Evolutionary conservation across 2,888 invertebrate genomes (phyloP).

Genomic region (Plebejus melissa): DNA sequence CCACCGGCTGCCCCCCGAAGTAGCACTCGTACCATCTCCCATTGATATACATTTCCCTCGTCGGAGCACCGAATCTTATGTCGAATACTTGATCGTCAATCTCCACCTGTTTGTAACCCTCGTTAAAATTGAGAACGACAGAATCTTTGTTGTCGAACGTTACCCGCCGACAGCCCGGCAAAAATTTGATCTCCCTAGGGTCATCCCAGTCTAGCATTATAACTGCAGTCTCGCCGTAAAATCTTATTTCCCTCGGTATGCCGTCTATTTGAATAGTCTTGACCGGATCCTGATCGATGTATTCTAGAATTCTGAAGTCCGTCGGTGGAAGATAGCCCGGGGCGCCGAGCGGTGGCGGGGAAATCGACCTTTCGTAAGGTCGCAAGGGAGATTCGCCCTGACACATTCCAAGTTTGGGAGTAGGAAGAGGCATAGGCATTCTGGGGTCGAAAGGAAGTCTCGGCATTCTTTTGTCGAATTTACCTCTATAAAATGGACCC

Average conservation of each 20-base stretch:
- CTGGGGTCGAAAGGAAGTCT: constrained; percentile 55
- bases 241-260: constrained; percentile 88
- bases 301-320: constrained; percentile 61
- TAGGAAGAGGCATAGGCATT: constrained; percentile 52
- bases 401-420: constrained; percentile 58
- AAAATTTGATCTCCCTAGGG: constrained; percentile 90
- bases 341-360: constrained; percentile 64
- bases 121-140: constrained; percentile 81
- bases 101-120: constrained; percentile 85
- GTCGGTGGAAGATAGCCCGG: constrained; percentile 63
- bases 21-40: constrained; percentile 93
- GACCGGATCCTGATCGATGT: constrained; percentile 81
- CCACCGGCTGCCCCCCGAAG: constrained; percentile 92
- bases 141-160: constrained; percentile 88
- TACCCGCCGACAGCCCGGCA: constrained; percentile 86
- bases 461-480: constrained; percentile 55
- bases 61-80: constrained; percentile 94
- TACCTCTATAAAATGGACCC: constrained; percentile 56
- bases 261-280: constrained; percentile 91
- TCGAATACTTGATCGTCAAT: constrained; percentile 86
- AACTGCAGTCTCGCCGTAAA: constrained; percentile 91
- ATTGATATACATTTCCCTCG: constrained; percentile 93
- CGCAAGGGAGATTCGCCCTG: constrained; percentile 60
- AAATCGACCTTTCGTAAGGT: constrained; percentile 54
- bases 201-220: constrained; percentile 92